Percentiles rank a stretch among this genome's conserved stretches.
Conservation (phyloP, 2,888 invertebrate species). For the Scaptomyza cyrtandrae region DNA sequence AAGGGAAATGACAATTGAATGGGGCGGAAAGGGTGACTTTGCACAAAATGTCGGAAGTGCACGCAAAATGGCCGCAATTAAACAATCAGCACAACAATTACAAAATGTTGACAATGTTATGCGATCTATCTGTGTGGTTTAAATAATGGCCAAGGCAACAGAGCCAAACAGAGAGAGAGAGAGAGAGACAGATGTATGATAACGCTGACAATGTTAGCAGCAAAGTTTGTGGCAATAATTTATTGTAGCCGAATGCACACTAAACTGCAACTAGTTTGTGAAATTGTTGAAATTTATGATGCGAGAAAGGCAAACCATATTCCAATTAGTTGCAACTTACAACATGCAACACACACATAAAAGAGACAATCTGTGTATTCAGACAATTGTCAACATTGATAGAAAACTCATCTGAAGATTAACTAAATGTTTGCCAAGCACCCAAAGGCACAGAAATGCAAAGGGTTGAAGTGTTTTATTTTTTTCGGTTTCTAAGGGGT, state of each 20-base stretch:
- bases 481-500: neutral
- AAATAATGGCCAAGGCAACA: slow-evolving; percentile 42
- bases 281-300: slow-evolving; percentile 53
- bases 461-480: neutral
- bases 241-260: slow-evolving; percentile 67
- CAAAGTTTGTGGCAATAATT: slow-evolving; percentile 75
- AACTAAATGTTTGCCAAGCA: slow-evolving; percentile 65
- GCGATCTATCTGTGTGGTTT: slow-evolving; percentile 18
- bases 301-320: slow-evolving; percentile 46
- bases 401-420: slow-evolving; percentile 54
- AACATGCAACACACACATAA: slow-evolving; percentile 4
- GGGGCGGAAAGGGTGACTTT: slow-evolving; percentile 16
- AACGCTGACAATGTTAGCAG: slow-evolving; percentile 74
- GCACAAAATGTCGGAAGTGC: slow-evolving; percentile 57
- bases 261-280: slow-evolving; percentile 54
- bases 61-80: slow-evolving; percentile 79
- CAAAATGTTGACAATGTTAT: slow-evolving; percentile 56
- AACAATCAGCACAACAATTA: slow-evolving; percentile 79
- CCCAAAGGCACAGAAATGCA: slow-evolving; percentile 21
- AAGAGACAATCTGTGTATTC: neutral
- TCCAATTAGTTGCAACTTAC: slow-evolving; percentile 50
- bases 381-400: slow-evolving; percentile 23
- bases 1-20: slow-evolving; percentile 25
- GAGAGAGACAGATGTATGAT: slow-evolving; percentile 36
- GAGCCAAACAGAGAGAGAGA: slow-evolving; percentile 2